Evolutionary conservation across 2,888 invertebrate species (phyloP).

Genomic region (Meiosimyza platycephala): DNA sequence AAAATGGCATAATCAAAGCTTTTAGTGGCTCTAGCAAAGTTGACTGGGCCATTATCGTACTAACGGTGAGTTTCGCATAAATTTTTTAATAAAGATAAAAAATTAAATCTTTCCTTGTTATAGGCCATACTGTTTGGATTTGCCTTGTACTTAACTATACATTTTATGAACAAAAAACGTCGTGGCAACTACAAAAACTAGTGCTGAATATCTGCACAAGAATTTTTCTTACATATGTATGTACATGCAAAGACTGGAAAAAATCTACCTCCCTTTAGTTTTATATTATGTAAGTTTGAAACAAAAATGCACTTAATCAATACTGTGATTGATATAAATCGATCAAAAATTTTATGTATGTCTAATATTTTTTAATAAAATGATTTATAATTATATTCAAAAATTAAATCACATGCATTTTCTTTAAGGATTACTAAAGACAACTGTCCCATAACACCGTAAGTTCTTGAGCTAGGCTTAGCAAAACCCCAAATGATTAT

Average conservation of each 20-base stretch:
- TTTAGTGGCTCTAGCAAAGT: constrained; percentile 48
- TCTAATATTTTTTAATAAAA: no score
- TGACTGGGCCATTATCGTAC: constrained; percentile 51
- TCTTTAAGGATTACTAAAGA: no score
- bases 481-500: no score
- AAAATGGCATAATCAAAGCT: constrained; percentile 43
- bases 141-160: constrained; percentile 53
- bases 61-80: constrained; percentile 48
- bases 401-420: no score
- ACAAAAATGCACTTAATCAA: not conserved
- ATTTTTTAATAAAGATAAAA: no score
- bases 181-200: constrained; percentile 48
- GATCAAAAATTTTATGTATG: no score
- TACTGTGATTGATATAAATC: not conserved
- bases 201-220: not conserved
- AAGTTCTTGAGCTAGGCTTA: no score
- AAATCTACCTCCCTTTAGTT: no score
- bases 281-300: not conserved
- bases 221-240: no score
- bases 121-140: constrained; percentile 53
- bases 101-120: constrained; percentile 18
- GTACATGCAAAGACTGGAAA: no score
- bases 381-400: no score
- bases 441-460: no score
- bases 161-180: constrained; percentile 54